Base-by-base conservation (phyloP, 1,140 invertebrate species). In the Atopsyche davidsoni region DNA sequence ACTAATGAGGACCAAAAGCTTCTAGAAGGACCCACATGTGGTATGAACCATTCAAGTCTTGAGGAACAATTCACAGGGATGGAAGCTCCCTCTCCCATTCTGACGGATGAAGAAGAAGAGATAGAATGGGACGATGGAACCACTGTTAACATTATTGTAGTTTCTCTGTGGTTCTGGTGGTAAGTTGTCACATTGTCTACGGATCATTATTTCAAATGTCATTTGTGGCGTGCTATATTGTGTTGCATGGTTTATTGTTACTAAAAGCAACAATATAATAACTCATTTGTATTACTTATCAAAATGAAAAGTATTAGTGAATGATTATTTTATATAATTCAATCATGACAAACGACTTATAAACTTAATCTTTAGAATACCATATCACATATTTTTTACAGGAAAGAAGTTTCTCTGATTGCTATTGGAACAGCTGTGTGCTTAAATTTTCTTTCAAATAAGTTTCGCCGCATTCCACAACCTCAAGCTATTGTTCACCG, bases 151-250 rank as follows among this genome's bases (percentile, higher is more conserved):
- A 65, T 73, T 0, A 69, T 71, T 57, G 69, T 72, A 31, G 77
- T 80, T 22, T 86, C 85, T 0, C 62, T 92, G 0, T 89, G 85
- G 85, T 83, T 80, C 64, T 90, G 85, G 81, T 91, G 88, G 80
- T 81, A 68, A 62, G 74, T 70, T 22, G 34, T 28, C 36, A 28
- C 13, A 25, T 14, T 32, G 17, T 18, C 10, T n/a, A n/a, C n/a
- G n/a, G n/a, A n/a, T n/a, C n/a, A n/a, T n/a, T n/a, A n/a, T n/a
- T n/a, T n/a, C n/a, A n/a, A n/a, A n/a, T n/a, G n/a, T n/a, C n/a
- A n/a, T n/a, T n/a, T n/a, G n/a, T n/a, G n/a, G n/a, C n/a, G n/a
- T n/a, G n/a, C n/a, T n/a, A n/a, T n/a, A n/a, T n/a, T n/a, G n/a
- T n/a, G n/a, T n/a, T n/a, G n/a, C n/a, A n/a, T n/a, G n/a, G n/a